Conservation (phyloP, 2,113 vertebrate species). For the Myrmecobius fasciatus region DNA sequence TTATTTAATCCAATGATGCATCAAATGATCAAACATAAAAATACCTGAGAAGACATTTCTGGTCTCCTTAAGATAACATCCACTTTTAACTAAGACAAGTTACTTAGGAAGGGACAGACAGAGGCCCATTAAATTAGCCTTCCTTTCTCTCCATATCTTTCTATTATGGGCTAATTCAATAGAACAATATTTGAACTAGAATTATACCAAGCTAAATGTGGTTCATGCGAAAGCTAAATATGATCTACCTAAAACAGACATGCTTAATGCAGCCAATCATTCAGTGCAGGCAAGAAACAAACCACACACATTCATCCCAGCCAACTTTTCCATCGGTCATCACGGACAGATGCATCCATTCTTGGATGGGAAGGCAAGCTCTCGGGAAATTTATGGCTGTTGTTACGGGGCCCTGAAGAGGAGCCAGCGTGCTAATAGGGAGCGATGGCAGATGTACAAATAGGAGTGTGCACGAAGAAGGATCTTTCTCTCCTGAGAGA, state of each 20-base stretch:
- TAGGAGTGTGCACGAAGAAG: not conserved
- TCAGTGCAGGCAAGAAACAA: not conserved
- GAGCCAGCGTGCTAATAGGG: not conserved
- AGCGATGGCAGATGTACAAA: slow-evolving; percentile 4
- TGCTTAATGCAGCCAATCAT: not conserved
- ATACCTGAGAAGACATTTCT: not conserved
- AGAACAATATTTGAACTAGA: not conserved
- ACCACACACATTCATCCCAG: not conserved
- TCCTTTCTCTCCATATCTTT: not conserved
- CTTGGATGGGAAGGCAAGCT: not conserved
- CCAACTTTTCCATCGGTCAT: not conserved
- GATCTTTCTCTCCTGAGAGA: not conserved
- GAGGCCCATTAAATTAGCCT: not conserved
- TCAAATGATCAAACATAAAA: not conserved
- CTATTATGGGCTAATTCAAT: not conserved
- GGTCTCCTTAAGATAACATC: not conserved
- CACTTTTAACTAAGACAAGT: not conserved
- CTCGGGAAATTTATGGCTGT: not conserved
- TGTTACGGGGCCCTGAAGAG: not conserved
- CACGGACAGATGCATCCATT: not conserved
- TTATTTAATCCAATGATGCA: not conserved
- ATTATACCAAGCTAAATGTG: not conserved
- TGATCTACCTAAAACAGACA: not conserved
- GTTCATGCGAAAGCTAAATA: not conserved
- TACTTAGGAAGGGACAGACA: not conserved